Base-by-base conservation (phyloP, 2,797 vertebrate genomes). In the Miichthys miiuy region DNA sequence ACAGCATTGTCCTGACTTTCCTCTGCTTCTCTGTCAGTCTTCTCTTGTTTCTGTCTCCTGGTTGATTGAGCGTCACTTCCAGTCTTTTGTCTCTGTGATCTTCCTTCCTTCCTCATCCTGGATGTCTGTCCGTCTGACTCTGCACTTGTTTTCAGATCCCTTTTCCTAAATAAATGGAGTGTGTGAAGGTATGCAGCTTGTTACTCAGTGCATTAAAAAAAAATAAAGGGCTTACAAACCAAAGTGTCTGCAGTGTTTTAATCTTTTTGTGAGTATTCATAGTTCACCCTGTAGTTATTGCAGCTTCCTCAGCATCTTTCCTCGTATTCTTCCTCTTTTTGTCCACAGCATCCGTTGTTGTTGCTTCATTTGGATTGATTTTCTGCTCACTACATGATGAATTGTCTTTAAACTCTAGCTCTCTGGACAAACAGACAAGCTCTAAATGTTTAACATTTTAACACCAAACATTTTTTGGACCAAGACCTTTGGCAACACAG, bases 71-170 rank as follows among this genome's bases (percentile, higher is more conserved):
- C 52, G n/a, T 75, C 67, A 69, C 47, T 66, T 42, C 38, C 48
- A 44, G 42, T 64, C 23, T 83, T 76, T 38, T 65, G 61, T 60
- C 25, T 66, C 23, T 46, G 68, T 38, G 7, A 1, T 77, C 75
- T 77, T 73, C 58, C 68, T 42, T 64, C 68, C 23, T 27, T 81
- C 21, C 8, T 77, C 16, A 0, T 69, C 62, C 11, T 75, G 0
- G 21, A 79, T 44, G 46, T 65, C 48, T 73, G 79, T 68, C 66
- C 79, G 52, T 84, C 78, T 68, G 74, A 62, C 18, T 66, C 71
- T 48, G 18, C 16, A 10, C 55, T 63, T 10, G 27, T 27, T 72
- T 83, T 82, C 12, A 27, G 8, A 3, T 46, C 60, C 2, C 16
- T 51, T 56, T 57, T 77, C 56, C 89, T 84, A 38, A 47, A 47